Base-by-base conservation (phyloP, 2,113 vertebrate genomes). In the Microcebus tavaratra region DNA sequence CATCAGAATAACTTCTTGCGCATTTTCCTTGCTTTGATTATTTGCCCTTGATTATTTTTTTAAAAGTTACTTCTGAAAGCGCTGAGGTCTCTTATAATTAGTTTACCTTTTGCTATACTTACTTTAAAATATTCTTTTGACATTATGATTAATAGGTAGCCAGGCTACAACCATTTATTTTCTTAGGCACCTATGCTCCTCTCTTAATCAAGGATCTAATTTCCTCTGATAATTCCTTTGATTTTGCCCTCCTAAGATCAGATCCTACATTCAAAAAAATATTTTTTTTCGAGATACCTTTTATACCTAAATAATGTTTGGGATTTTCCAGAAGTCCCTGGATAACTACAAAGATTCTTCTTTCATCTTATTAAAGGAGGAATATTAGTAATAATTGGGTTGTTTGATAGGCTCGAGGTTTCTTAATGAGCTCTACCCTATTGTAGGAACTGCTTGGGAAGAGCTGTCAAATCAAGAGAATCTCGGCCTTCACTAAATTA, bases 381-480 rank as follows among this genome's bases (percentile, higher is more conserved):
- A 88, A 81, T 72, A 65, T 18, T 90, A 75, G 3, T 63, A 94
- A 87, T 75, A 84, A 97, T 92, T 90, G 92, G 31, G 63, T 84
- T 89, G 65, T 87, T 92, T 91, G 65, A 91, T 85, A 79, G 36
- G 31, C 57, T 93, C 9, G 50, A 6, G 65, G 78, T 95, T 91
- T 93, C 65, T 78, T 93, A 80, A 88, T 97, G 90, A 96, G 27
- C 53, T 88, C 21, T 86, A 50, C 39, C 53, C 12, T 68, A 34
- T 68, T 87, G 2, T 79, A 84, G 88, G 39, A 81, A 31, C 34
- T 76, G 8, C 55, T n/a, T 76, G 65, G 63, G n/a, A 76, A 94
- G n/a, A 94, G 23, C 55, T 90, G n/a, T 95, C 75, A 87, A 95
- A 59, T 82, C 45, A 72, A 50, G 27, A 90, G 55, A 96, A 94